Conservation (phyloP, 2,888 invertebrate genomes). For the Drosophila incognita region DNA sequence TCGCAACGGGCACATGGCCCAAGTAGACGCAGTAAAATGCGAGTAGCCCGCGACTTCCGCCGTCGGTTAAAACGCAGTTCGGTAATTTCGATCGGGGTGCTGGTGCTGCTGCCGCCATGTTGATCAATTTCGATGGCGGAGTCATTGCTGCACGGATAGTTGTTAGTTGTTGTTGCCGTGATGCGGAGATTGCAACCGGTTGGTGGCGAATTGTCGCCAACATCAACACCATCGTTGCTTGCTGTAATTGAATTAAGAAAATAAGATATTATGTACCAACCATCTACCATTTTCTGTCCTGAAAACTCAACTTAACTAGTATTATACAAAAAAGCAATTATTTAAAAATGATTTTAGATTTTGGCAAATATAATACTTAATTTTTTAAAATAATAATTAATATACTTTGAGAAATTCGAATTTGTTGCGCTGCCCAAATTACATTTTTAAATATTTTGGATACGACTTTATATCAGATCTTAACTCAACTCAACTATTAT, state of each 20-base stretch:
- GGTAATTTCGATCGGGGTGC: slow-evolving; percentile 8
- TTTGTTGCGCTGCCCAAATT: background rate
- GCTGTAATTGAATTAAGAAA: slow-evolving; percentile 3
- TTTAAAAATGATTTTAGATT: background rate
- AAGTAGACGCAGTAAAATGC: slow-evolving; percentile 75
- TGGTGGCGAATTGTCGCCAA: slow-evolving; percentile 15
- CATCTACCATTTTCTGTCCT: background rate
- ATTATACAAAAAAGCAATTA: background rate
- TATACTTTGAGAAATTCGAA: background rate
- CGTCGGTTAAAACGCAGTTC: slow-evolving; percentile 17
- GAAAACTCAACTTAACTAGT: background rate
- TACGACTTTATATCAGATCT: background rate
- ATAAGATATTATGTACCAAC: background rate
- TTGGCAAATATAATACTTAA: background rate
- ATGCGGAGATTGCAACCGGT: slow-evolving; percentile 27
- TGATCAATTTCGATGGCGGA: slow-evolving; percentile 81
- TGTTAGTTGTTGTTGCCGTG: slow-evolving; percentile 30
- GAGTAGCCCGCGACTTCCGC: slow-evolving; percentile 63
- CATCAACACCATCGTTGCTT: background rate
- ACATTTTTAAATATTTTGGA: background rate
- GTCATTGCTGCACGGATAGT: slow-evolving; percentile 75
- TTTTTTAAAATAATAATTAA: background rate
- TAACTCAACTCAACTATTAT: background rate
- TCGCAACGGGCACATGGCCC: slow-evolving; percentile 79
- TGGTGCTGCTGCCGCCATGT: slow-evolving; percentile 35